Evolutionary conservation across 1,140 invertebrate species (phyloP).

Genomic region (Periplaneta americana): DNA sequence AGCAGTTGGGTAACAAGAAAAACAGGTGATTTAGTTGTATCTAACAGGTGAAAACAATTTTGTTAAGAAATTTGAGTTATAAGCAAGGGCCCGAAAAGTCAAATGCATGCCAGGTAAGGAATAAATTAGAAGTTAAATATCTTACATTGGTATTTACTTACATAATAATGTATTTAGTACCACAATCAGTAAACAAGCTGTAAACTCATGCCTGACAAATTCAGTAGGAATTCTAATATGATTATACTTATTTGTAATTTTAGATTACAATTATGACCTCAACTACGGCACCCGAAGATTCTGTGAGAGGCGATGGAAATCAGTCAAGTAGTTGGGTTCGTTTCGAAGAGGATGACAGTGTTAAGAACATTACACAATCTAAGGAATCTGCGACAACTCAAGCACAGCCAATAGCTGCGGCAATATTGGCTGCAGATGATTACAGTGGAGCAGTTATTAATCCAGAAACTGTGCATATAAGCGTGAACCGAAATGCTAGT

Average conservation of each 20-base stretch:
- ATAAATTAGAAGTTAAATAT: background rate
- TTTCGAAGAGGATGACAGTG: slow-evolving; percentile 32
- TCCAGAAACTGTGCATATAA: slow-evolving; percentile 20
- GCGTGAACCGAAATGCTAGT: slow-evolving; percentile 18
- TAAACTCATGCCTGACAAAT: too few species aligned
- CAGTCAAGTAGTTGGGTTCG: slow-evolving; percentile 33
- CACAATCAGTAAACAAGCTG: too few species aligned
- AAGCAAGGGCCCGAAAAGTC: background rate
- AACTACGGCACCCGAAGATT: background rate
- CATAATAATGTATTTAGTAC: too few species aligned
- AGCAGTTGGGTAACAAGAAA: background rate
- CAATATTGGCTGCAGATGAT: slow-evolving; percentile 4
- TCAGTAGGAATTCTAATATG: too few species aligned
- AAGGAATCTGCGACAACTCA: background rate
- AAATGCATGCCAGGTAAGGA: background rate
- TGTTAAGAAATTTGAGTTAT: too few species aligned
- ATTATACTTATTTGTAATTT: too few species aligned
- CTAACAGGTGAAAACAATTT: background rate
- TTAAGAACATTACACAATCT: slow-evolving; percentile 1
- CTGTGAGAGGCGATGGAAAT: background rate
- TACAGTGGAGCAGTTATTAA: slow-evolving; percentile 25
- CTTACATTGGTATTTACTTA: too few species aligned
- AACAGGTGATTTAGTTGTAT: background rate
- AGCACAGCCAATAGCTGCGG: background rate
- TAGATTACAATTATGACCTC: background rate